Evolutionary conservation across 2,888 invertebrate species (phyloP), one percentile per base, ranked within the genome.

Genomic region (Tiphia femorata): DNA sequence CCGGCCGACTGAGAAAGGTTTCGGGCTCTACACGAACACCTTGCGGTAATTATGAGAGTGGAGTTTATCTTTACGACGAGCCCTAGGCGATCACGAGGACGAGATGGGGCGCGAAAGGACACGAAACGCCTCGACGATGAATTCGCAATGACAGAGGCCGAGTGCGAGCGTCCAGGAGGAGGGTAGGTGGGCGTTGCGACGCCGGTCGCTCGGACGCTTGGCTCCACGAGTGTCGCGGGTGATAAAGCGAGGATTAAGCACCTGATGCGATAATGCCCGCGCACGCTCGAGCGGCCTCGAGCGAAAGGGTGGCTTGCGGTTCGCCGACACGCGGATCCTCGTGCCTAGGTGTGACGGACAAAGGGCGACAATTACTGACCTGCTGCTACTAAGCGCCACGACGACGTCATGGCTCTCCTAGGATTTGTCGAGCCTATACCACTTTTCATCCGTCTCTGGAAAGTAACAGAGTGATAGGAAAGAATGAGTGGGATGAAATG

Each of bases 291-390:
- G 73, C 64, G 67, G 62, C 58, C 58, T 46, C 58, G 52, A 29
- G 54, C 65, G 58, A 33, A 49, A 49, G 70, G 66, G 69, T 71
- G 68, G 72, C 69, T 72, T 73, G 73, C 60, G 76, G 76, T 72
- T 60, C 49, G 56, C 76, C 73, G 49, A 66, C 62, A 50, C 62
- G 67, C 62, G 60, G 63, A 47, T 54, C 66, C 57, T 62, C 71
- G 64, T 59, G 62, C 74, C 73, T 72, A n/a, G n/a, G 71, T 67
- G 70, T 70, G 70, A 70, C 67, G 72, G 77, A 78, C 79, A 78
- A 79, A 79, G 78, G 75, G 69, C 73, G 76, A 78, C 78, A 79
- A 79, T 79, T 79, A 79, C 78, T 75, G 73, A 64, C 72, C 72
- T 70, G 72, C n/a, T n/a, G n/a, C n/a, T n/a, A n/a, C n/a, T n/a